Base-by-base conservation (phyloP, 2,797 vertebrate species). In the Enteromius fasciolatus region DNA sequence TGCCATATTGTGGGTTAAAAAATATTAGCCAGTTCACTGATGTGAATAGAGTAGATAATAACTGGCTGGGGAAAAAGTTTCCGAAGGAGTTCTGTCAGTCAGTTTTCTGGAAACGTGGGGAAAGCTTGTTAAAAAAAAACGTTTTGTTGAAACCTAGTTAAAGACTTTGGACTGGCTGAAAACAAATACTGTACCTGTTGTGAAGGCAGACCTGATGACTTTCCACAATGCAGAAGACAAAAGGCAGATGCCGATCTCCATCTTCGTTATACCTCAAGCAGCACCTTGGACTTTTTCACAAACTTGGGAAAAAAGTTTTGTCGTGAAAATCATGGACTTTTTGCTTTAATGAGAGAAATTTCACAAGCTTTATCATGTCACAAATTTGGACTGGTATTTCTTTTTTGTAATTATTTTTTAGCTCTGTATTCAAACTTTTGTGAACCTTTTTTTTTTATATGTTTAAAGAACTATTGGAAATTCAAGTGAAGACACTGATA, bases 121-220 rank as follows among this genome's bases (percentile, higher is more conserved):
- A 15, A 46, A 6, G 1, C 23, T 39, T 39, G n/a, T 25, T 36
- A 15, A 54, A 50, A 84, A 64, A 28, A 36, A 36, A 1, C 61
- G 31, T 52, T 76, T n/a, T 84, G 23, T 39, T 76, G 82, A 48
- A 81, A 64, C 8, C 31, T 76, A 44, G 64, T 78, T 11, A 23
- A 36, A 79, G 0, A 15, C 25, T 20, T 33, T 54, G 78, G 78
- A 81, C 69, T 83, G 41, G 44, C 20, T 75, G 72, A 78, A 69
- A 10, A 54, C 3, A 54, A 46, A 50, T 33, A 12, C 70, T 33
- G 20, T 66, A n/a, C 74, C 46, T 70, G n/a, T 72, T 78, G 75
- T 76, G 48, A 61, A n/a, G 52, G 23, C 66, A 80, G 59, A 67
- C 80, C 61, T 67, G 57, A 61, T 52, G 72, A 82, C 23, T 39